These are phyloP conservation scores for Brenthis daphne DNA, from an alignment of 2,888 invertebrate genomes.

Conservation along the genomic window DNA sequence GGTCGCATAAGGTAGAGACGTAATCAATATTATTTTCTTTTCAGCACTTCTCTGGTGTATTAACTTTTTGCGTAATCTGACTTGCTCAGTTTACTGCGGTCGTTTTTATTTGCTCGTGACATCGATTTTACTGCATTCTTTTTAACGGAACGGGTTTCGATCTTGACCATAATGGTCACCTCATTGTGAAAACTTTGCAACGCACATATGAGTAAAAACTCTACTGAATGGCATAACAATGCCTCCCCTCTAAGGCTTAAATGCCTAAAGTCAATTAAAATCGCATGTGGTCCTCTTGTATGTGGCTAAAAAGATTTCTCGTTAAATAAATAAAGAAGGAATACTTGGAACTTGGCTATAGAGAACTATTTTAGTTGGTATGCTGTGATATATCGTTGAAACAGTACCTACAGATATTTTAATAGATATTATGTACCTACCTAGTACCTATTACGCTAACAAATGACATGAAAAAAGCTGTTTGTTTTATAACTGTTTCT, in stretches of 20 bases:
- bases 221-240: slow-evolving; percentile 40
- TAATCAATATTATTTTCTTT: slow-evolving; percentile 71
- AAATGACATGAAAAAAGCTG: too few species aligned
- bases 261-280: slow-evolving; percentile 37
- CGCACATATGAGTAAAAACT: slow-evolving; percentile 37
- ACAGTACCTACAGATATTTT: too few species aligned
- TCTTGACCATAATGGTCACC: slow-evolving; percentile 40
- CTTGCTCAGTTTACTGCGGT: slow-evolving; percentile 44
- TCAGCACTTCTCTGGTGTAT: slow-evolving; percentile 65
- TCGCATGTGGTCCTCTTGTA: slow-evolving; percentile 30
- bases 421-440: too few species aligned
- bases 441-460: too few species aligned
- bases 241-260: slow-evolving; percentile 35
- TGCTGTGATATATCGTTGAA: too few species aligned
- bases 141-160: slow-evolving; percentile 39
- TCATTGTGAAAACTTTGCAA: slow-evolving; percentile 41
- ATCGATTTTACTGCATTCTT: slow-evolving; percentile 46
- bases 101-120: slow-evolving; percentile 45
- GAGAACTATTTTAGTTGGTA: too few species aligned
- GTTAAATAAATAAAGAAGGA: slow-evolving; percentile 18
- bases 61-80: slow-evolving; percentile 57
- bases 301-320: slow-evolving; percentile 24
- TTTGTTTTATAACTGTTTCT: too few species aligned
- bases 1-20: slow-evolving; percentile 55
- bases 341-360: not conserved